Evolutionary conservation across 2,113 vertebrate species (phyloP), one percentile per base, ranked within the genome.

Genomic region (Psilopogon haemacephalus): DNA sequence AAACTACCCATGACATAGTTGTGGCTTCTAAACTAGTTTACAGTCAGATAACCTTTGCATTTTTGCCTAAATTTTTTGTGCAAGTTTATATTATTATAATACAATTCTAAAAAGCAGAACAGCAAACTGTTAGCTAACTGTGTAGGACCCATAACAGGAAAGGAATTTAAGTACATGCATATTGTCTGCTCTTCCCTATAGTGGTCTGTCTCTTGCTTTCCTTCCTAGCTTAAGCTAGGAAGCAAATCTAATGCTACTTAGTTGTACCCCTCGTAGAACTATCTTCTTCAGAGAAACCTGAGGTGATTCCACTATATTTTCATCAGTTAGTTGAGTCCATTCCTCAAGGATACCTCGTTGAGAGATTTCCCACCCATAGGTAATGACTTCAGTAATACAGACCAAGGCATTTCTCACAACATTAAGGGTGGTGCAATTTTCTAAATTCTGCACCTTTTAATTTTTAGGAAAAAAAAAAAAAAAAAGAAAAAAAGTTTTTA

Each of bases 351-450:
- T 86, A 67, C 89, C 96, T 95, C 93, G 86, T 72, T 75, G 88
- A 93, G 91, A 88, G 81, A 78, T 95, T 88, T 94, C 94, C 92
- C 75, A 93, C 90, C 75, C 87, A 78, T 96, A 96, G 97, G 97
- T 97, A 96, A 97, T 95, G 97, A 92, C 92, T 58, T 7, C n/a
- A 32, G 85, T 44, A 17, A 56, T 27, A 89, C 72, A 90, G 91
- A 92, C 27, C 58, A 87, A 95, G 73, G n/a, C 65, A 68, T 92
- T 94, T 94, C 91, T 76, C 86, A 92, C 75, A 55, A 37, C 59
- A 2, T 17, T 63, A 74, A 7, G 91, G 95, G 83, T n/a, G 93
- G 96, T 70, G 64, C 42, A 65, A 68, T 92, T 95, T 84, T 78
- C 92, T 93, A 84, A 26, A 96, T 55, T 62, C 42, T 40, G 88